These are phyloP conservation scores for Isoperla grammatica DNA, from an alignment of 2,888 invertebrate genomes.

Conservation along the genomic window DNA sequence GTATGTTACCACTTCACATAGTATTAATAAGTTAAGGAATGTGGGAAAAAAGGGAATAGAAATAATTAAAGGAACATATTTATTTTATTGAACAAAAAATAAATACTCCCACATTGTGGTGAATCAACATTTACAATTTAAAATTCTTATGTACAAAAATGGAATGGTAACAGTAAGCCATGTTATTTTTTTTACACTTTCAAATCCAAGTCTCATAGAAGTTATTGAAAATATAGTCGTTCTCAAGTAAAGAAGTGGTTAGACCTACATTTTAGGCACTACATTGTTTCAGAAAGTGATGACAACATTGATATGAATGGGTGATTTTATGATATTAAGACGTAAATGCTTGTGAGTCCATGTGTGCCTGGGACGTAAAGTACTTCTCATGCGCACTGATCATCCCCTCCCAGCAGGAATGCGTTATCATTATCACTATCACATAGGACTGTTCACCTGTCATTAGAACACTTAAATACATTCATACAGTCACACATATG, in stretches of 20 bases:
- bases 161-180: background rate
- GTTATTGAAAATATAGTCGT: conserved; percentile 17
- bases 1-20: too few relatives aligned
- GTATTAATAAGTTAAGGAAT: too few relatives aligned
- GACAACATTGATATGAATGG: conserved; percentile 23
- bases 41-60: too few relatives aligned
- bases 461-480: background rate
- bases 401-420: conserved; percentile 10
- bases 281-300: conserved; percentile 19
- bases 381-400: background rate
- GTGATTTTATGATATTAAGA: conserved; percentile 11
- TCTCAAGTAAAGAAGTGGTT: conserved; percentile 5
- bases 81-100: too few relatives aligned
- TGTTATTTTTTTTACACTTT: background rate
- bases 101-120: too few relatives aligned
- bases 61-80: too few relatives aligned
- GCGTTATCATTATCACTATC: background rate
- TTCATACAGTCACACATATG: too few relatives aligned
- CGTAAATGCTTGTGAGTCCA: background rate
- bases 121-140: background rate
- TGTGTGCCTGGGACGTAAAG: background rate
- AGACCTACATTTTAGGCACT: conserved; percentile 26
- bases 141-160: conserved; percentile 2
- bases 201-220: background rate
- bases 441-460: background rate